Evolutionary conservation across 2,888 invertebrate species (phyloP), one percentile per base, ranked within the genome.

Genomic region (Tubulanus polymorphus): DNA sequence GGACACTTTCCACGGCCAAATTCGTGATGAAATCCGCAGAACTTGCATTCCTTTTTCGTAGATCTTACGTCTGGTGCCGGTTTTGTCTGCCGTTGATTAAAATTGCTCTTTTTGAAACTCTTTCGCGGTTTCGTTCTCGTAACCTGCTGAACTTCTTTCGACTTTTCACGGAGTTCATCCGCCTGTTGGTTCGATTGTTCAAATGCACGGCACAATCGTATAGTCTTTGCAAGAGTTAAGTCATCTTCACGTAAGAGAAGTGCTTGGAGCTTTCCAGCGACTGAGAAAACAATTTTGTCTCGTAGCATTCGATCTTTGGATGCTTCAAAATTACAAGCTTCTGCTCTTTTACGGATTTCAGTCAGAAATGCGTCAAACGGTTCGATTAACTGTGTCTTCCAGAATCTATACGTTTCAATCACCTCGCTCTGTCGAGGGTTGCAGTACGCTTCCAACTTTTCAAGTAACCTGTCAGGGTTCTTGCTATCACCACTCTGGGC

Each of bases 261-360:
- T 56, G 56, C 57, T 41, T 60, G 58, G 15, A 56, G 23, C 35
- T 61, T 61, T 3, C 59, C 56, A 1, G 32, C 53, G 1, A 46
- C 28, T 32, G 48, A 53, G 45, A 62, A 60, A 6, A 62, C 62
- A 26, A 59, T 60, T 53, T 60, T 56, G 27, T 62, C 62, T n/a
- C 57, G 35, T 8, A 62, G 53, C 59, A 62, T 55, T 35, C 59
- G 46, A 20, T 62, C 55, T 37, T 55, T 54, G 26, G 53, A 55
- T 5, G 41, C 15, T 51, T 37, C 32, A 32, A 62, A 60, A 47
- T 62, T 62, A 32, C 62, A 62, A 1, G 57, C 48, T n/a, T 54
- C 53, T 15, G 53, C 56, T 28, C 55, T 47, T 41, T 32, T 55
- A 29, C 57, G 48, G 6, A 62, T 25, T 28, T 61, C 59, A 28